These are phyloP conservation scores for Conops quadrifasciatus DNA, from an alignment of 2,888 invertebrate genomes.

Conservation along the genomic window DNA sequence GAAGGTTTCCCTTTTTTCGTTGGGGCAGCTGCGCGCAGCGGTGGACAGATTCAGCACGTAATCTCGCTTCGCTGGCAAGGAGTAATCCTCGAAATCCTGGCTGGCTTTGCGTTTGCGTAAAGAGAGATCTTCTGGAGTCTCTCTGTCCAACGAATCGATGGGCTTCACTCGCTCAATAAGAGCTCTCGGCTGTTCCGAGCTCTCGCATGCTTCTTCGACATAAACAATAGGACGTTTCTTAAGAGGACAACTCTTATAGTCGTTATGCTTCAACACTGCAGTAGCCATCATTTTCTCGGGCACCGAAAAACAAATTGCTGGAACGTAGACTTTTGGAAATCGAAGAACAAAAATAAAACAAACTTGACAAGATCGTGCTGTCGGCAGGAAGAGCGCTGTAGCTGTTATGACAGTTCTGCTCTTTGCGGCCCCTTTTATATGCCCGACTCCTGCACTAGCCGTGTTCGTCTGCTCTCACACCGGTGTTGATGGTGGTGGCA, in stretches of 20 bases:
- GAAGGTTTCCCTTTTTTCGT: neutral
- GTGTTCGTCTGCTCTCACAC: slow-evolving; percentile 42
- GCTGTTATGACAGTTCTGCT: slow-evolving; percentile 62
- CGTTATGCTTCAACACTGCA: slow-evolving; percentile 47
- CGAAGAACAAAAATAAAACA: neutral
- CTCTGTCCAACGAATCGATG: slow-evolving; percentile 42
- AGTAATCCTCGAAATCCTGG: slow-evolving; percentile 48
- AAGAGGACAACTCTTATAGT: slow-evolving; percentile 87
- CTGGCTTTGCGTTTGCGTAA: slow-evolving; percentile 58
- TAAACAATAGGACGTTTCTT: slow-evolving; percentile 87
- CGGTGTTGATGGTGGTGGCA: slow-evolving; percentile 34
- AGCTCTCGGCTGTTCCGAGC: neutral
- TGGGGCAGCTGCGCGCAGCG: slow-evolving; percentile 38
- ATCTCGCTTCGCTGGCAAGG: slow-evolving; percentile 54
- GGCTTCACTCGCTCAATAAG: slow-evolving; percentile 43
- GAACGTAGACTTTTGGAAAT: slow-evolving; percentile 14
- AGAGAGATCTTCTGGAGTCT: slow-evolving; percentile 62
- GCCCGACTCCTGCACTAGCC: slow-evolving; percentile 42
- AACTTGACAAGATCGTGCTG: slow-evolving; percentile 44
- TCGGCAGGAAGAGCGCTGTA: slow-evolving; percentile 58
- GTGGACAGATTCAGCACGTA: slow-evolving; percentile 58
- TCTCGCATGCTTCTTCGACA: slow-evolving; percentile 72
- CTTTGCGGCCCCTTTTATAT: slow-evolving; percentile 56
- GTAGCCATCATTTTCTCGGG: slow-evolving; percentile 46
- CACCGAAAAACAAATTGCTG: slow-evolving; percentile 14